Evolutionary conservation across 2,888 invertebrate genomes (phyloP), one percentile per base, ranked within the genome.

Genomic region (Scrobipalpa atriplicella): DNA sequence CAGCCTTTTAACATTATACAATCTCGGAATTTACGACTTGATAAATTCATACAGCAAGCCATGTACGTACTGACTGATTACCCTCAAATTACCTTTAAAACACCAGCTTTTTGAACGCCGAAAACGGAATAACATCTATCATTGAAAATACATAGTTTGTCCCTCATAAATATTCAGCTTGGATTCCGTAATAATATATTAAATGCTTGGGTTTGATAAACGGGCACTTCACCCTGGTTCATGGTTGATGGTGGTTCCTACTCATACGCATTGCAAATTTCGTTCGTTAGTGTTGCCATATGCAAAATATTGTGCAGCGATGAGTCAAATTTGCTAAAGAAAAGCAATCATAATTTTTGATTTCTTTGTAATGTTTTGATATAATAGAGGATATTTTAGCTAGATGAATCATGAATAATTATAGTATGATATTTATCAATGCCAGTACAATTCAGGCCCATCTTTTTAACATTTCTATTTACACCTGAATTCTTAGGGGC

Each of bases 221-320:
- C 65, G 67, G 64, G 43, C 66, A 67, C 64, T 69, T 58, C 52
- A 41, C 58, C 58, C 36, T 36, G 21, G 36, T 47, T 29, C 62
- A 18, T 52, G 52, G 41, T 52, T 38, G 58, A 13, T 56, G 21
- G 54, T 56, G 54, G 54, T 56, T 56, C 54, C 54, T 56, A 16
- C 58, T 65, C 61, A 69, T 69, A 69, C 67, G 69, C 69, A 67
- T 69, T 69, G 69, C 69, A 69, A 69, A 69, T 69, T 68, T 67
- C 38, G 56, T 61, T 61, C 36, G 58, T 56, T 63, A 38, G 58
- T 58, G 58, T 58, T 58, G 58, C 58, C 58, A 29, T 18, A 21
- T 10, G 18, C 18, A 7, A n/a, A 16, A 43, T 39, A 6, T 39
- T n/a, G n/a, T n/a, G n/a, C n/a, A n/a, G n/a, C n/a, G n/a, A n/a